Evolutionary conservation across 2,113 vertebrate genomes (phyloP), one percentile per base, ranked within the genome.

Genomic region (Scartelaos histophorus): DNA sequence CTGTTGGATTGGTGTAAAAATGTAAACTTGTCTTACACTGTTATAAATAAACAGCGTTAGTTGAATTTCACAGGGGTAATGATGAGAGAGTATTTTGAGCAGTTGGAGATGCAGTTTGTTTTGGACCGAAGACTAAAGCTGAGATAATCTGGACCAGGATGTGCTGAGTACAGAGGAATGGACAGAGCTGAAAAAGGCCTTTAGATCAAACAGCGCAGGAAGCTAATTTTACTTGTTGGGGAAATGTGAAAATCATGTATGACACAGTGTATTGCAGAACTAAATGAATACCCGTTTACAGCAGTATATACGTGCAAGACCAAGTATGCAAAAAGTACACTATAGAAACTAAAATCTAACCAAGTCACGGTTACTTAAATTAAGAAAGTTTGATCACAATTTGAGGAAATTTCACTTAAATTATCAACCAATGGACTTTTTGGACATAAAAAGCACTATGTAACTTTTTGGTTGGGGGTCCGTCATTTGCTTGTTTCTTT

Each of bases 121-220:
- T 75, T 84, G 43, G 58, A 51, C 69, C 76, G 66, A 75, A 38
- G 34, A 70, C 22, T 73, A 45, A 19, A 82, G 46, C 58, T 74
- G 64, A 81, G 64, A 72, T 76, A 71, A 80, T 85, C 53, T 84
- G 75, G 69, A 69, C 2, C 1, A 5, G 24, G 65, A 53, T 70
- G 64, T 66, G 73, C 77, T 85, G 79, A 78, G 69, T 62, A 0
- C 1, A 34, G 35, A 66, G 22, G 73, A 85, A 73, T 79, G 65
- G 75, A 74, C 67, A 69, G 24, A 66, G 53, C 66, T 81, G 58
- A 61, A 29, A 60, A 29, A 34, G 24, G 34, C 24, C 58, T 61
- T 13, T 57, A 15, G 22, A 22, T 24, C 22, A 35, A 78, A 72
- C 72, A 49, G 54, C 53, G 74, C 62, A 24, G 61, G 82, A 73